Evolutionary conservation across 1,140 invertebrate genomes (phyloP).

Genomic region (Heliconius hewitsoni): DNA sequence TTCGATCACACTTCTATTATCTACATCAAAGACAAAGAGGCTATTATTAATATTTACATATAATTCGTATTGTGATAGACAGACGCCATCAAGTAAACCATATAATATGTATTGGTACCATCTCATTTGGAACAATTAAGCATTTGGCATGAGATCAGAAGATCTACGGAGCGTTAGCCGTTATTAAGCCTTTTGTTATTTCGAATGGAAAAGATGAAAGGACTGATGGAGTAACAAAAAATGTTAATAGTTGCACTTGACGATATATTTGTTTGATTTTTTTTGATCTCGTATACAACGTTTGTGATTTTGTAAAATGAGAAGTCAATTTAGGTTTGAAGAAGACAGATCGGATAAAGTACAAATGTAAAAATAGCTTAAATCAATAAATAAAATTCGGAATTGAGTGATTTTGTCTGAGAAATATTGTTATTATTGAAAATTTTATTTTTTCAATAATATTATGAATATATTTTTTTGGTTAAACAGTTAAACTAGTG

Average conservation of each 20-base stretch:
- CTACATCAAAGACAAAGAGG: background rate
- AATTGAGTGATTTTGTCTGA: background rate
- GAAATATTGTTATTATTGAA: too few species aligned
- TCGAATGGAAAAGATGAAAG: slow-evolving; percentile 14
- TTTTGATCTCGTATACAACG: background rate
- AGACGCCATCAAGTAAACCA: background rate
- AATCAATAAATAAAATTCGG: background rate
- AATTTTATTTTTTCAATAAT: too few species aligned
- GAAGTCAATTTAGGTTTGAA: background rate
- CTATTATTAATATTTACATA: background rate
- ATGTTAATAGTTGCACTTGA: slow-evolving; percentile 9
- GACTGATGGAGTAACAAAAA: background rate
- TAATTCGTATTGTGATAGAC: background rate
- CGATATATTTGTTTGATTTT: slow-evolving; percentile 5
- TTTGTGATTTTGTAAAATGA: background rate
- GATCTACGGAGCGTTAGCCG: background rate
- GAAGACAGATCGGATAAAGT: background rate
- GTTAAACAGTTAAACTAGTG: too few species aligned
- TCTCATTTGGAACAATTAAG: slow-evolving; percentile 51
- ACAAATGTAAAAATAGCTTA: background rate
- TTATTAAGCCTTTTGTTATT: slow-evolving; percentile 20
- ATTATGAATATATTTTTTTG: too few species aligned
- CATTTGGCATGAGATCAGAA: slow-evolving; percentile 42
- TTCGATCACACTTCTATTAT: background rate
- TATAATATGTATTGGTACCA: slow-evolving; percentile 18